Conservation (phyloP, 2,888 invertebrate species). For the Pristionchus japonicus region DNA sequence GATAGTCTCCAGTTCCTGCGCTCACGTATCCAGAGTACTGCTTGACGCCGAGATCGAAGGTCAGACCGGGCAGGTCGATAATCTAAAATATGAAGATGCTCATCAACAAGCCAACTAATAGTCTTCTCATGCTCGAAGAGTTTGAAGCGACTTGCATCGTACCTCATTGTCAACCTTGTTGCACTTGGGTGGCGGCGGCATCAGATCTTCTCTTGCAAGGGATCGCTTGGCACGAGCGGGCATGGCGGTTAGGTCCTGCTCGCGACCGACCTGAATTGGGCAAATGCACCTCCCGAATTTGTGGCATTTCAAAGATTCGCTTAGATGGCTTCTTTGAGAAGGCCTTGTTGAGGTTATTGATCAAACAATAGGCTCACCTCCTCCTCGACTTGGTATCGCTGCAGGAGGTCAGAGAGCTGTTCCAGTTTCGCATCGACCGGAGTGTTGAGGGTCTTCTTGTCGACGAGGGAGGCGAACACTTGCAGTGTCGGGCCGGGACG, state of each 20-base stretch:
- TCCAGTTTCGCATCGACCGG: neutral
- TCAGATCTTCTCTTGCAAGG: neutral
- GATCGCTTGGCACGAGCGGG: neutral
- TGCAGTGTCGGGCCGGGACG: conserved; percentile 86
- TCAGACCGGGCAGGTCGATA: conserved; percentile 67
- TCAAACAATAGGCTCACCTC: neutral
- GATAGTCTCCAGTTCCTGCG: conserved; percentile 68
- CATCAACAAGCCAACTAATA: neutral
- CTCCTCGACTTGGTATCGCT: conserved; percentile 3
- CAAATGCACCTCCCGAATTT: neutral
- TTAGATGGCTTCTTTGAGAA: too few species aligned
- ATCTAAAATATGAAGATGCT: conserved; percentile 57
- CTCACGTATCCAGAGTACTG: conserved; percentile 77
- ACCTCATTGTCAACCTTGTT: conserved; percentile 52
- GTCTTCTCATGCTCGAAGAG: conserved; percentile 68
- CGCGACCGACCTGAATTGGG: conserved; percentile 1
- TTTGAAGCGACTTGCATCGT: neutral
- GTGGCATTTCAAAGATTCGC: too few species aligned
- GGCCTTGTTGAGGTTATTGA: too few species aligned
- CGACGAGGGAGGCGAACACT: conserved; percentile 82
- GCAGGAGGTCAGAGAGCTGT: neutral
- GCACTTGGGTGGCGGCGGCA: conserved; percentile 54
- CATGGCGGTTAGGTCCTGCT: neutral
- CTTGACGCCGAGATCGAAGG: conserved; percentile 73
- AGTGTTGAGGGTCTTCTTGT: neutral